Base-by-base conservation (phyloP, 2,888 invertebrate genomes). In the Andrena trimmerana region DNA sequence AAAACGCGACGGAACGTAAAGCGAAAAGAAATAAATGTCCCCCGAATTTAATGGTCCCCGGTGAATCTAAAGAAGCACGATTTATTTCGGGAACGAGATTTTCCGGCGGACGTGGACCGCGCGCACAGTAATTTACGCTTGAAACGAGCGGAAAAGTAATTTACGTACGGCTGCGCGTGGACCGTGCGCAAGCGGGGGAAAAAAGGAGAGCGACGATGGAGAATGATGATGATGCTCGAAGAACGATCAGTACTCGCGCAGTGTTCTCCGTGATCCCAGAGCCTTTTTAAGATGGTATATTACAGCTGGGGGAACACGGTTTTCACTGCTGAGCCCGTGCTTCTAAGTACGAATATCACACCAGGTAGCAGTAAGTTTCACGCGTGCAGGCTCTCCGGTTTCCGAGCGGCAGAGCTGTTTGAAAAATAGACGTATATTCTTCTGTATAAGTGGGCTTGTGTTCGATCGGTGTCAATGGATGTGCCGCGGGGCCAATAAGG, bases 401-500 rank as follows among this genome's bases (percentile, higher is more conserved):
- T 48, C 68, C 33, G 1, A 10, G 36, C 27, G 6, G 6, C 1
- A 52, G 52, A 13, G 16, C 13, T 27, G 13, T 3, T 10, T 10
- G 13, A 24, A 13, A n/a, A 62, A n/a, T 3, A 29, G 48, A 42
- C 8, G 54, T 29, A 0, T n/a, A 24, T 20, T 70, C 59, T 65
- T 73, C 27, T 65, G 52, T 16, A 59, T 60, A 65, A 54, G 29
- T 27, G 66, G 42, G 42, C 42, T 29, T 20, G 62, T 13, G 31
- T 66, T 59, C 57, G 27, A 33, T 81, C 65, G 20, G 57, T 27
- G 70, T 68, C 24, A 62, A 95, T 91, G 85, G 94, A 88, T 91
- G 92, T 94, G 93, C 95, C 95, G 95, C 94, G 94, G 93, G 94
- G 94, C 95, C 95, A 95, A 96, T 96, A 96, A 96, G 96, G 96